Evolutionary conservation across 2,113 vertebrate species (phyloP), one percentile per base, ranked within the genome.

Genomic region (Harpagus bidentatus): DNA sequence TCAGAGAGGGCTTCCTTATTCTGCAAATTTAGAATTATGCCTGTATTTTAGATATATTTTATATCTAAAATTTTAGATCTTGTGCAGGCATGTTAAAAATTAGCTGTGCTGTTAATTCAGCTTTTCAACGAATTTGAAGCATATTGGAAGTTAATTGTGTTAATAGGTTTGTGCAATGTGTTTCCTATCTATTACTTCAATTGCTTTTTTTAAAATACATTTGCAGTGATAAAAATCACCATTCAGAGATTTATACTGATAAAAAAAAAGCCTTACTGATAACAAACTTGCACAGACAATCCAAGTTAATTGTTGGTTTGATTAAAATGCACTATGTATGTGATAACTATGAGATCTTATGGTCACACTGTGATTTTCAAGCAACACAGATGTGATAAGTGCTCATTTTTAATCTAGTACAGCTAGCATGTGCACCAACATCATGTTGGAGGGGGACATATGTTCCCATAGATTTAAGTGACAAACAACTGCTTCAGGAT

Each of bases 241-340:
- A 79, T 86, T 93, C 79, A 91, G 86, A 82, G 71, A 95, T 96
- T 85, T 72, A 69, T 47, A 56, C 18, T 69, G 77, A 93, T 93
- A 74, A 88, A 88, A 61, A 93, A 47, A 87, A 85, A 62, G 43
- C n/a, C 34, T 84, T 61, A 65, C 69, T 69, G 84, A 85, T 82
- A 96, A 81, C 15, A 73, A 94, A 96, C 34, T 87, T 58, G 53
- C 34, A 61, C 36, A 87, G 69, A 80, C 43, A 82, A 95, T 38
- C 62, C 71, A 80, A 77, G 45, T 92, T 95, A 95, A 96, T 95
- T 82, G 48, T 82, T 80, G 34, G 23, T 73, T 83, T 95, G 81
- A 94, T 93, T 93, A 95, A 95, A 96, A 90, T 63, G 65, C 52
- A 72, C 61, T 13, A 34, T n/a, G 38, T 40, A 32, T 76, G 34